A percentile compares a stretch with the other conserved stretches of the same genome.
These are phyloP conservation scores for Morinoia aosen DNA, from an alignment of 2,888 invertebrate species.

Conservation along the genomic window DNA sequence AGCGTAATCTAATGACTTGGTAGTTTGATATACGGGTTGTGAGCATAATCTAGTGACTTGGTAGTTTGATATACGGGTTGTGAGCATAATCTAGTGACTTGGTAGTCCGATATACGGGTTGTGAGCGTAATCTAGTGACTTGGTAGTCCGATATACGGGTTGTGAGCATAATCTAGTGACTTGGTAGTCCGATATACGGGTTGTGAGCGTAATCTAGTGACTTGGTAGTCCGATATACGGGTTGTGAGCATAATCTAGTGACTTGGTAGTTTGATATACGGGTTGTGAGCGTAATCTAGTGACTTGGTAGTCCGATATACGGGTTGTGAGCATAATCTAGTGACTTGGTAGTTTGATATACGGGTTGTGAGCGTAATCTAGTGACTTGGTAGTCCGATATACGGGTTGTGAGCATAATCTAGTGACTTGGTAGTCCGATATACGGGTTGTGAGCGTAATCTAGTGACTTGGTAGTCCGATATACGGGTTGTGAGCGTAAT, in stretches of 20 bases:
- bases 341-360: neutral
- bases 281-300: neutral
- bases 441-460: neutral
- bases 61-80: neutral
- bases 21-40: neutral
- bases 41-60: neutral
- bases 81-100: neutral
- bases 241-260: neutral
- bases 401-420: neutral
- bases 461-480: neutral
- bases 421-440: neutral
- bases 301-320: neutral
- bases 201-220: neutral
- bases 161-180: neutral
- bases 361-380: neutral
- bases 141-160: neutral
- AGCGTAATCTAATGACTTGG: neutral
- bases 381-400: neutral
- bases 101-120: neutral
- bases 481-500: neutral
- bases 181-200: neutral
- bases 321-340: neutral
- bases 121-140: neutral
- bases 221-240: neutral
- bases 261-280: neutral